Base-by-base conservation (phyloP, 1,140 invertebrate species). In the Camponotus vicinus region DNA sequence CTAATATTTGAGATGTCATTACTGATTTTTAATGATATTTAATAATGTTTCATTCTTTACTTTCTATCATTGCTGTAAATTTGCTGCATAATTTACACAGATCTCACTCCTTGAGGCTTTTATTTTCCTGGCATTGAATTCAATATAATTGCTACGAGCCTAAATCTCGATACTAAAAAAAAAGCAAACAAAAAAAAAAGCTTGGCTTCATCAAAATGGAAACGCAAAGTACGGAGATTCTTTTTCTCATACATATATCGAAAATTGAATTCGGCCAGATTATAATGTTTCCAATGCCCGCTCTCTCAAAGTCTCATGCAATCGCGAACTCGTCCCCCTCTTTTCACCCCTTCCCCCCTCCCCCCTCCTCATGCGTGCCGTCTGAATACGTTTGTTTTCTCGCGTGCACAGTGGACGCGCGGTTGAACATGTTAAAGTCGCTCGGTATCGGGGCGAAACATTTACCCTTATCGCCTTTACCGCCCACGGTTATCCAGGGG, bases 331-430 rank as follows among this genome's bases (percentile, higher is more conserved):
- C 15, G 42, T 37, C 9, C 27, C 63, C 34, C 9, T 15, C 45
- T 1, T 42, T 27, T 27, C 27, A 27, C 37, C 37, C 37, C 37
- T 6, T 4, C 37, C 37, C 37, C 37, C 0, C 3, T 4, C 0
- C 37, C 3, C 1, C 37, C 13, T 4, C 63, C 18, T 42, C 37
- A 21, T 80, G 15, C 21, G 49, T 80, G 13, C 27, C 52, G 49
- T 57, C 34, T 80, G 63, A 67, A 75, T 59, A 71, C 75, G 88
- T 82, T 87, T 91, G 21, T 93, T 93, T 52, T 93, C 88, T 91
- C 90, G 89, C 88, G 90, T 91, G 90, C 89, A 89, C 92, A 94
- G 93, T 93, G 90, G 92, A 93, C 88, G 89, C 90, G 88, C 93
- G 91, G 86, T 91, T 90, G 71, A 93, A 92, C 91, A 94, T 91